These are phyloP conservation scores for Pygocentrus nattereri DNA, from an alignment of 2,797 vertebrate species.

Conservation along the genomic window DNA sequence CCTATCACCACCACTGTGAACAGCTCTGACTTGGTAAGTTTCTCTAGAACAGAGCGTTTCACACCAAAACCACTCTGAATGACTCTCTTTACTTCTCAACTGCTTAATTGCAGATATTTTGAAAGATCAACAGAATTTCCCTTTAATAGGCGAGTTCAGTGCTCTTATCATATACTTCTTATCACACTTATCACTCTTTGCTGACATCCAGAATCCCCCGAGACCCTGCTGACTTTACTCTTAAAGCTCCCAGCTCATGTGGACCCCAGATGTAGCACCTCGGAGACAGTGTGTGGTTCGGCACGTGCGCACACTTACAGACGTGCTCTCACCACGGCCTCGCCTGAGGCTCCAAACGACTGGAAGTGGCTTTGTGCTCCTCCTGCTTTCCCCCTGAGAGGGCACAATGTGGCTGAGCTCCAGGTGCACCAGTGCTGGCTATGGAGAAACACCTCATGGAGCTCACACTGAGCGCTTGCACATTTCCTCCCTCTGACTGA, in stretches of 20 bases:
- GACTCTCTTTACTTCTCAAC: no score
- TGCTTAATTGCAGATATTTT: no score
- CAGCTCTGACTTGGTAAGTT: no score
- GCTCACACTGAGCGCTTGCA: neutral
- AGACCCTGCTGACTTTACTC: neutral
- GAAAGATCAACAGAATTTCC: no score
- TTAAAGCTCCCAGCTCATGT: constrained; percentile 67
- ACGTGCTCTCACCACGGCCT: constrained; percentile 39
- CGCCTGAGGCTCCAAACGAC: constrained; percentile 44
- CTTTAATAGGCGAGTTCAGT: neutral
- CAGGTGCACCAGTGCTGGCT: neutral
- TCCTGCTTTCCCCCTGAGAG: constrained; percentile 40
- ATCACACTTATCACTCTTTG: neutral
- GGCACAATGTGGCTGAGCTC: neutral
- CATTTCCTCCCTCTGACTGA: neutral
- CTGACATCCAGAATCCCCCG: neutral
- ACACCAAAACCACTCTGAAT: no score
- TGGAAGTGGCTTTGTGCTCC: constrained; percentile 37
- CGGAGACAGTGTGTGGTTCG: constrained; percentile 54
- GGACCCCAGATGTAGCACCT: constrained; percentile 72
- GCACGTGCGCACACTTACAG: constrained; percentile 57
- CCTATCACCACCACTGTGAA: no score
- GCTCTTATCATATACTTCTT: neutral
- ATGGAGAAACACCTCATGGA: neutral
- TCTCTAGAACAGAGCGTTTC: no score